Base-by-base conservation (phyloP, 2,888 invertebrate genomes). In the Trichopoda pennipes region DNA sequence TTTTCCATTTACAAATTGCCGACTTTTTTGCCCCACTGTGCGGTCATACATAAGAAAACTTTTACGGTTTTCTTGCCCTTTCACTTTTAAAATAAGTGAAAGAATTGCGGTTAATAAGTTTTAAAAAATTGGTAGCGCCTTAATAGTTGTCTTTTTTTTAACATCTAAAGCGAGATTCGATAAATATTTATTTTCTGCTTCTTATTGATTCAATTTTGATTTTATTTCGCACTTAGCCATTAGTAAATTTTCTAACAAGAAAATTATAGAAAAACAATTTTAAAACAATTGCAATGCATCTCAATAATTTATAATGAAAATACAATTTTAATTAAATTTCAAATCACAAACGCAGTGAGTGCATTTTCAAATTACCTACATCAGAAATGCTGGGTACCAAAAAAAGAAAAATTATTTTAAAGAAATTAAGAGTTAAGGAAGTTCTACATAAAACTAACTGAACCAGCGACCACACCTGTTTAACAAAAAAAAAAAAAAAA, bases 151-250 rank as follows among this genome's bases (percentile, higher is more conserved):
- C n/a, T 28, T 28, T 28, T 19, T 28, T 49, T 47, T 7, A 1
- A 28, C n/a, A 14, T 44, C n/a, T 14, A 53, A 44, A 56, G 2
- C 32, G n/a, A n/a, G 38, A 55, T 64, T 47, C 2, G n/a, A 47
- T 56, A 55, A n/a, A 58, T 35, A 74, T 64, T 8, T 23, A 2
- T 60, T 38, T 38, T 60, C 0, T 23, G 28, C 0, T 61, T 55
- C 19, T 60, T 64, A 47, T 19, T 23, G 17, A 66, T 35, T 4
- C 53, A 28, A 14, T 55, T 80, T 61, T 64, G 17, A 47, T 17
- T 77, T 78, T 74, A 69, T 58, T 81, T 78, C 78, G 70, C 78
- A 81, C 81, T 78, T 74, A 44, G 70, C 81, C 69, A 81, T 74
- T 78, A 81, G 64, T 38, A 60, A 60, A 49, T 55, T 64, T 70